Evolutionary conservation across 2,888 invertebrate genomes (phyloP).

Genomic region (Eupithecia subfuscata): DNA sequence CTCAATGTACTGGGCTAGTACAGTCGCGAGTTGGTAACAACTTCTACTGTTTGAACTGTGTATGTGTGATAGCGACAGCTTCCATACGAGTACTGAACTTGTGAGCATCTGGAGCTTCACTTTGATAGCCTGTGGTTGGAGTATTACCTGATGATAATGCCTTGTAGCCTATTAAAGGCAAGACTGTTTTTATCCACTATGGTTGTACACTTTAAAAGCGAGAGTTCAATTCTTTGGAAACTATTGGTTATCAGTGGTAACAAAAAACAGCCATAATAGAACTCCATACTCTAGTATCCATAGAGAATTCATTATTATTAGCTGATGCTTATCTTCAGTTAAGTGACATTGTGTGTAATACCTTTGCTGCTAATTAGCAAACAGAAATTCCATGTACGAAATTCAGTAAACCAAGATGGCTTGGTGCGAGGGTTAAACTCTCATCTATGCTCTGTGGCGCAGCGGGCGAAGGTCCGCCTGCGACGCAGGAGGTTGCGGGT

Average conservation of each 20-base stretch:
- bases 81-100: conserved; percentile 25
- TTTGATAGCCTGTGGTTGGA: neutral
- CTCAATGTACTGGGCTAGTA: conserved; percentile 57
- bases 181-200: neutral
- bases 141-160: neutral
- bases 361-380: conserved; percentile 43
- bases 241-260: neutral
- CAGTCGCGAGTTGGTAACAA: conserved; percentile 53
- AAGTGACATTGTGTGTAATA: conserved; percentile 44
- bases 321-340: conserved; percentile 39
- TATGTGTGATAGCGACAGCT: conserved; percentile 37
- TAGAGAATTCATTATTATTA: conserved; percentile 21
- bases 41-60: conserved; percentile 56
- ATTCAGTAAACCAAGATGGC: conserved; percentile 16
- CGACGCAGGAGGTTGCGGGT: too few species aligned
- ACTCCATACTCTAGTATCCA: neutral
- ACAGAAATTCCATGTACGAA: conserved; percentile 41
- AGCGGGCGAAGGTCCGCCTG: too few species aligned
- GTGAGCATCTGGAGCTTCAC: conserved; percentile 5
- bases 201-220: neutral
- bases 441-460: too few species aligned
- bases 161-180: neutral
- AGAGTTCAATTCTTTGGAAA: neutral
- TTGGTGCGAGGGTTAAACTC: neutral
- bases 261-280: neutral